Evolutionary conservation across 2,113 vertebrate genomes (phyloP).

Genomic region (Monarcha castaneiventris): DNA sequence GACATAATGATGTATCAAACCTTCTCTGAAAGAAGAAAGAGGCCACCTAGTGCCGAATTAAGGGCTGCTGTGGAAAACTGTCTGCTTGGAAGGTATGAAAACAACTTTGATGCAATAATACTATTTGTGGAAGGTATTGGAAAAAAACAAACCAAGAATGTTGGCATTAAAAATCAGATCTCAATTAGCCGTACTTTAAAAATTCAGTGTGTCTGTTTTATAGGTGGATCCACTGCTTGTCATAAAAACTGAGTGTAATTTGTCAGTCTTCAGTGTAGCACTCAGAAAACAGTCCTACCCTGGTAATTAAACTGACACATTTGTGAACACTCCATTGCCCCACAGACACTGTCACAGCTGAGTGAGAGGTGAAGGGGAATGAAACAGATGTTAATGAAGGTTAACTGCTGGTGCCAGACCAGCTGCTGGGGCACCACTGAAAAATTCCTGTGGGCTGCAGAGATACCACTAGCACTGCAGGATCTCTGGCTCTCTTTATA

Average conservation of each 20-base stretch:
- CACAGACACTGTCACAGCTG: neutral
- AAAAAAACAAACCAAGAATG: too few species aligned
- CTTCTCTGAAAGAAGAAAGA: neutral
- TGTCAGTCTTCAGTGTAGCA: neutral
- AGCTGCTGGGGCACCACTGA: neutral
- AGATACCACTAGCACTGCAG: neutral
- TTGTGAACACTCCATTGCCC: neutral
- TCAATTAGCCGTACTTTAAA: neutral
- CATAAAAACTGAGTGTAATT: neutral
- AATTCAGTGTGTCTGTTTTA: neutral
- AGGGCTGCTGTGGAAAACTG: neutral
- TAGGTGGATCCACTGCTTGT: neutral
- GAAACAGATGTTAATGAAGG: neutral
- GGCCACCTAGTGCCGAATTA: neutral
- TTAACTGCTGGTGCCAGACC: neutral
- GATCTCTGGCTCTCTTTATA: neutral
- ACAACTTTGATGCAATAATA: neutral
- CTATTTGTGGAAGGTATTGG: neutral
- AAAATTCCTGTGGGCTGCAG: neutral
- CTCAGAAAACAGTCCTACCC: neutral
- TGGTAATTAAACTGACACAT: neutral
- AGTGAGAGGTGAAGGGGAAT: neutral
- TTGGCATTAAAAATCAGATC: neutral
- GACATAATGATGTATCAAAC: neutral
- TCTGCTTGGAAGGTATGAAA: neutral